Base-by-base conservation (phyloP, 2,113 vertebrate genomes). In the Fukomys damarensis region DNA sequence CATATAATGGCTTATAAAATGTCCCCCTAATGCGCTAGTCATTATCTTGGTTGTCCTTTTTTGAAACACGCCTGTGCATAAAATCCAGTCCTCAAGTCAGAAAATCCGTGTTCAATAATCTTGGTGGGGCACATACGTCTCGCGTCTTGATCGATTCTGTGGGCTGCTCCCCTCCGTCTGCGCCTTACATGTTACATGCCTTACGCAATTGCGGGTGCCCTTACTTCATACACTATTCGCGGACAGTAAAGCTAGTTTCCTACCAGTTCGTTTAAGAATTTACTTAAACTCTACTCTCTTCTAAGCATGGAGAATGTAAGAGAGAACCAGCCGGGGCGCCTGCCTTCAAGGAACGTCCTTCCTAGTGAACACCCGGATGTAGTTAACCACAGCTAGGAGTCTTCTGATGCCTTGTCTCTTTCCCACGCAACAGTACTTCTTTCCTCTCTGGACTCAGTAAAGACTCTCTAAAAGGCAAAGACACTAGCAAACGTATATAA, bases 21-120 rank as follows among this genome's bases (percentile, higher is more conserved):
- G 28, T 70, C 86, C 19, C 88, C 41, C 19, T 88, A 89, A 82
- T 24, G 35, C 19, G 43, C 20, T n/a, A 85, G 77, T 70, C 54
- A 52, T 94, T 89, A 66, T 79, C 58, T 54, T 72, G 86, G 52
- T 41, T 70, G 19, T 59, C 86, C n/a, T 52, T 65, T 80, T 95
- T 46, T 12, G 8, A 93, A 94, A 96, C 88, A 93, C 9, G 43
- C 9, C 28, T 91, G 16, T 85, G 43, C 80, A 7, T 72, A 66
- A 43, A 96, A 91, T 66, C 63, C 65, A 35, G 30, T 93, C 56
- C 38, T 81, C 32, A 54, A 70, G 10, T 85, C 52, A 90, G 86
- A 88, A 96, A 96, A 72, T 54, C 65, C n/a, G 54, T 11, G 19
- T 12, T 56, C 61, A 79, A 24, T 32, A 32, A 61, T 88, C 76